Base-by-base conservation (phyloP, 2,113 vertebrate species). In the Bufo gargarizans region DNA sequence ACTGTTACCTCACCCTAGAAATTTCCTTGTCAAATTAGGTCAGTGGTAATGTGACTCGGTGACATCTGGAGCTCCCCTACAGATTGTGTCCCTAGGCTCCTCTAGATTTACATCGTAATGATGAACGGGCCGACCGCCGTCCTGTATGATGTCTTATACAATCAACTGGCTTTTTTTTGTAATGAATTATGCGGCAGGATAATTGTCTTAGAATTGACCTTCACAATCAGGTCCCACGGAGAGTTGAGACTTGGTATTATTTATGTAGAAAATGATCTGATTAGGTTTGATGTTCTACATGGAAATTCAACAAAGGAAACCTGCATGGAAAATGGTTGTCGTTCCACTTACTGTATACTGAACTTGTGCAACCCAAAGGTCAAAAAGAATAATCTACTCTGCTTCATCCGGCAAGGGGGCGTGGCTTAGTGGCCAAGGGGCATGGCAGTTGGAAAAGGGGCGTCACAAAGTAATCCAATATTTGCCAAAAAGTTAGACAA, bases 251-350 rank as follows among this genome's bases (percentile, higher is more conserved):
- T 16, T 50, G 49, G 49, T 84, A 4, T n/a, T 71, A 19, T 17
- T 55, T 53, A 33, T 19, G 19, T 69, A 17, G 63, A 84, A 61
- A 53, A 71, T 33, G 6, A 84, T 55, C 33, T 9, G 50, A 33
- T 49, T 53, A 33, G 33, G 19, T 81, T 10, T 61, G 6, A 17
- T 47, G 12, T 22, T 71, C 63, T 6, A 4, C 33, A 33, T 53
- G 47, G 47, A 84, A 84, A 22, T 17, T 20, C 63, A 67, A 22
- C n/a, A 84, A 53, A 84, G 82, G 82, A 84, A 84, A 69, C 19
- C 58, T 19, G 8, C 43, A 63, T 49, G 45, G 59, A 50, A 82
- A 65, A 83, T 45, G 4, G 33, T 47, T 50, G 43, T 82, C 4
- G 6, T 50, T 47, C 59, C 19, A 9, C 2, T 33, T 33, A 33